These are phyloP conservation scores for Hyperoodon ampullatus DNA, from an alignment of 2,113 vertebrate genomes.

Conservation along the genomic window DNA sequence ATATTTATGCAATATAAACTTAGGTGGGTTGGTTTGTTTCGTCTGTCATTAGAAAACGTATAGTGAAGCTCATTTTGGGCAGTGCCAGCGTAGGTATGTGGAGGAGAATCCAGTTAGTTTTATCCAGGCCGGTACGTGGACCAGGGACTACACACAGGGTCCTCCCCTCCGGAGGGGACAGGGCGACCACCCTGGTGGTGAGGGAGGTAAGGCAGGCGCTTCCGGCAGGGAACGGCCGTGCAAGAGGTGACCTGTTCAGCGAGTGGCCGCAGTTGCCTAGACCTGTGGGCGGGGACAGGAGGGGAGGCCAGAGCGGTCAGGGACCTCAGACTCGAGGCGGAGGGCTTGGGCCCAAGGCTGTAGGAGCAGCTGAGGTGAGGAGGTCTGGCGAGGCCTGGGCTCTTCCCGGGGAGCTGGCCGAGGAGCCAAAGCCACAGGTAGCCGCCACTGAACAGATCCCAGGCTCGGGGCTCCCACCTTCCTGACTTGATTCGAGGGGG, in stretches of 20 bases:
- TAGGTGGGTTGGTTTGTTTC: neutral
- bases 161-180: neutral
- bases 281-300: neutral
- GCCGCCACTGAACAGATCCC: neutral
- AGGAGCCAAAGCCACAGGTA: neutral
- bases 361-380: neutral
- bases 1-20: neutral
- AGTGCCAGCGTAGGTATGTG: too few species aligned
- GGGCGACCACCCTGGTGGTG: neutral
- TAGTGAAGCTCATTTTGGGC: too few species aligned
- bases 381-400: too few species aligned
- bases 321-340: neutral
- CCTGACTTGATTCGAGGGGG: neutral
- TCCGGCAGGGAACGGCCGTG: neutral
- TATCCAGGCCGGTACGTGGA: neutral
- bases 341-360: neutral
- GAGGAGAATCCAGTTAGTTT: too few species aligned
- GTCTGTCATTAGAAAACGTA: too few species aligned
- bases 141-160: neutral
- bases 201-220: neutral
- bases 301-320: accelerated
- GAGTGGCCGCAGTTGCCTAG: neutral
- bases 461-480: neutral
- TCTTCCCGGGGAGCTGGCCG: neutral
- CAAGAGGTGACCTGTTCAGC: too few species aligned